Evolutionary conservation across 1,140 invertebrate genomes (phyloP).

Genomic region (Neodiprion lecontei): DNA sequence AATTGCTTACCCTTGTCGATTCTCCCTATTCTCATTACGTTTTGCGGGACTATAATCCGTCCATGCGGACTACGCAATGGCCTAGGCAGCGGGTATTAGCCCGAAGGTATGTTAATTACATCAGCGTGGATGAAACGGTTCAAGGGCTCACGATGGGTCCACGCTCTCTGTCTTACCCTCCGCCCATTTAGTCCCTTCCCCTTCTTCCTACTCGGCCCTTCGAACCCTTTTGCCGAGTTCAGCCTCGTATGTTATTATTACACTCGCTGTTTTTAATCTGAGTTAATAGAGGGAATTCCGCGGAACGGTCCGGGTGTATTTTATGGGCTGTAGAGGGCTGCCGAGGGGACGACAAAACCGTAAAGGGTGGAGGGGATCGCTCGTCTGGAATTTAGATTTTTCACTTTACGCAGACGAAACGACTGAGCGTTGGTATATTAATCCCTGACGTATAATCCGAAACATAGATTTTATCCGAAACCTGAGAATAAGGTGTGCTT

Average conservation of each 20-base stretch:
- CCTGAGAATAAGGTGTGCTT: no score
- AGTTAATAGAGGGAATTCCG: conserved; percentile 1
- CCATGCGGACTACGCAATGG: neutral
- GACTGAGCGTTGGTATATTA: neutral
- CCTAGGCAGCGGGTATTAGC: neutral
- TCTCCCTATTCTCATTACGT: neutral
- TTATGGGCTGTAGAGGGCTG: neutral
- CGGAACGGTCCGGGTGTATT: neutral
- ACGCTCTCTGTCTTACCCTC: neutral
- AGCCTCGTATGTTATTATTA: conserved; percentile 1
- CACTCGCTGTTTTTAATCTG: neutral
- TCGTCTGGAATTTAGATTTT: conserved; percentile 7
- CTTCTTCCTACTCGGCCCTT: neutral
- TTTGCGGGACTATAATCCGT: conserved; percentile 7
- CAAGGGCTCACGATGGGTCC: neutral
- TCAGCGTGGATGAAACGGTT: neutral
- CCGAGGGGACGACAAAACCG: neutral
- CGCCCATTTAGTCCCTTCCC: neutral
- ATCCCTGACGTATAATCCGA: neutral
- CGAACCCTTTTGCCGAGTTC: neutral
- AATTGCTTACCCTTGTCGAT: neutral
- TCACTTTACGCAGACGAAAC: neutral
- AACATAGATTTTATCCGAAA: neutral
- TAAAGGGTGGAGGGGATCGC: neutral
- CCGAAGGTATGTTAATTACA: neutral